Conservation (phyloP, 2,113 vertebrate genomes). For the Cyanistes caeruleus region DNA sequence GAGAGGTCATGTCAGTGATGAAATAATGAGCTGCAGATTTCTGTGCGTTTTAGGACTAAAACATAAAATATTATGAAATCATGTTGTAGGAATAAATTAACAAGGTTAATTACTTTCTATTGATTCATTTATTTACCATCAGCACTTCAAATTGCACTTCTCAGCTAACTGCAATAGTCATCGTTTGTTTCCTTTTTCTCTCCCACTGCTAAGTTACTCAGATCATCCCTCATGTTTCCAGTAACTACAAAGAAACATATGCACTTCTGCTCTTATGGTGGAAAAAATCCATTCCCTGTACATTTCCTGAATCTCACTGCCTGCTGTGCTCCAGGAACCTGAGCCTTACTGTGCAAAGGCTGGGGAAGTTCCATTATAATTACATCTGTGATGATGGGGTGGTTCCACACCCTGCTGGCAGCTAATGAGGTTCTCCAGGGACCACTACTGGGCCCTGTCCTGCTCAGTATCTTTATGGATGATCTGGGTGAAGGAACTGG, state of each 20-base stretch:
- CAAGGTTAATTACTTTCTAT: background rate
- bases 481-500: accelerated
- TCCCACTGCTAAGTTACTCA: background rate
- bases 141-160: background rate
- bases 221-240: background rate
- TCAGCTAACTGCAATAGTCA: background rate
- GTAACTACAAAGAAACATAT: background rate
- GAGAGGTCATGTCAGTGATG: background rate
- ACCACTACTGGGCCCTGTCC: background rate
- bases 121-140: background rate
- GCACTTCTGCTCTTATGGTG: background rate
- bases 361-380: background rate
- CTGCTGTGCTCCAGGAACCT: background rate
- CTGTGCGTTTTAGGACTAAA: background rate
- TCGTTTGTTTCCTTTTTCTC: background rate
- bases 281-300: background rate
- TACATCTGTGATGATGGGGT: no score
- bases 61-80: background rate
- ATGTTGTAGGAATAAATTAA: background rate
- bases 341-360: background rate
- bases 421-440: background rate
- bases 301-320: background rate
- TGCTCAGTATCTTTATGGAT: accelerated
- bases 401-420: background rate
- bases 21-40: background rate